Evolutionary conservation across 30 jellyfish, hydroid and myxozoan species (phyloP).

Genomic region (Aurelia sp.): DNA sequence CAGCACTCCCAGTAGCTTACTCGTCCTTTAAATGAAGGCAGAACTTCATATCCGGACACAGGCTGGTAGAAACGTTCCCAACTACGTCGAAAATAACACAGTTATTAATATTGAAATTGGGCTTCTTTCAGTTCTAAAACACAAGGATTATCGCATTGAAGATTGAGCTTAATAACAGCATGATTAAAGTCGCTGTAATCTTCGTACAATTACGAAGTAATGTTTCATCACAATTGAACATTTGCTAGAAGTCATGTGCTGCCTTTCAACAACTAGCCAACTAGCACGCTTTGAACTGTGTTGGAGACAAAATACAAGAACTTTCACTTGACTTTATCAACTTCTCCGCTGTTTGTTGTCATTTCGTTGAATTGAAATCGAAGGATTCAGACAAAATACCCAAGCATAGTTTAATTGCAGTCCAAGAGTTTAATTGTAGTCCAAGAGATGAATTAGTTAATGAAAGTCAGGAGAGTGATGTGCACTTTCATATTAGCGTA

Average conservation of each 20-base stretch:
- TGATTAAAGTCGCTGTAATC: conserved; percentile 25
- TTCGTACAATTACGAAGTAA: neutral
- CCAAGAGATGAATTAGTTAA: too few species aligned
- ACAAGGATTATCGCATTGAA: conserved; percentile 30
- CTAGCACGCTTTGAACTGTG: conserved; percentile 10
- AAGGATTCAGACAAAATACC: too few species aligned
- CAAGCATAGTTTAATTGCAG: too few species aligned
- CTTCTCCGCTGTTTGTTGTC: too few species aligned
- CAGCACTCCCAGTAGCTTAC: neutral
- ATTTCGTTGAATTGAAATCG: too few species aligned
- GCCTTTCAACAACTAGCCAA: neutral
- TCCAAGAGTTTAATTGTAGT: too few species aligned
- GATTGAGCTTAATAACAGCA: conserved; percentile 45
- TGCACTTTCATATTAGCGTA: too few species aligned
- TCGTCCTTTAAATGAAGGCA: neutral
- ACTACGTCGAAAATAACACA: neutral
- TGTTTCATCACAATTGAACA: neutral
- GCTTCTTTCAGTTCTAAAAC: neutral
- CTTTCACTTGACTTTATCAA: neutral
- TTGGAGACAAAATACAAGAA: neutral
- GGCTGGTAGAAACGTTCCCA: neutral
- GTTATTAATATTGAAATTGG: conserved; percentile 4
- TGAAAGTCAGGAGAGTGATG: too few species aligned
- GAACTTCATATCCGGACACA: neutral
- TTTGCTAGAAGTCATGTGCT: conserved; percentile 40